Evolutionary conservation across 2,797 vertebrate species (phyloP).

Genomic region (Smutsia temminckii): DNA sequence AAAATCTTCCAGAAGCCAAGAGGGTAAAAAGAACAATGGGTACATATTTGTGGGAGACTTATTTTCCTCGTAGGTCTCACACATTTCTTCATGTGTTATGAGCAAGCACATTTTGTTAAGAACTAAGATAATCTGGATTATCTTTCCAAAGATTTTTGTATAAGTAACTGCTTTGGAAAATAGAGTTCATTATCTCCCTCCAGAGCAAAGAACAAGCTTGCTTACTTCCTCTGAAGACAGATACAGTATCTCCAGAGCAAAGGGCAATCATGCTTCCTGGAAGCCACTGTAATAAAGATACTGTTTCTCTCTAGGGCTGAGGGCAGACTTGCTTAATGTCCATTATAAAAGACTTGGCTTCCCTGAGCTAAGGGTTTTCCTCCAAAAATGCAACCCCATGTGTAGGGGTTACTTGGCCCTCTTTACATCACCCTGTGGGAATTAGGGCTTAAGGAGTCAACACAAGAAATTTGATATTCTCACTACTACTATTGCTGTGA

Average conservation of each 20-base stretch:
- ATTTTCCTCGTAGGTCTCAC: neutral
- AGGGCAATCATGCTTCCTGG: neutral
- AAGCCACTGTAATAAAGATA: conserved; percentile 35
- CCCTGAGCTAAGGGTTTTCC: neutral
- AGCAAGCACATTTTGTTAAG: neutral
- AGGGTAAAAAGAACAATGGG: neutral
- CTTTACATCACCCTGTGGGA: neutral
- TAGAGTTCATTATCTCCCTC: neutral
- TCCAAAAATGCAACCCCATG: neutral
- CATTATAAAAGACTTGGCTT: conserved; percentile 14
- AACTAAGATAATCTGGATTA: neutral
- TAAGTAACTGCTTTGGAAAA: conserved; percentile 41
- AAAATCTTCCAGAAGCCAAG: neutral
- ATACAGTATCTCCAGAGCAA: neutral
- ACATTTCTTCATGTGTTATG: neutral
- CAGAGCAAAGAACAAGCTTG: conserved; percentile 1
- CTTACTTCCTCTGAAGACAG: neutral
- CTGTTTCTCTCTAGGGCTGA: neutral
- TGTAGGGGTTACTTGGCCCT: neutral
- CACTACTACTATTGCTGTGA: neutral
- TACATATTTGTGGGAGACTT: neutral
- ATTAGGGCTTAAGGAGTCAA: neutral
- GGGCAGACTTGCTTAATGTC: neutral
- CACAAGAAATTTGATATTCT: neutral
- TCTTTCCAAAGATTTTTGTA: neutral